Evolutionary conservation across 2,888 invertebrate genomes (phyloP), one percentile per base, ranked within the genome.

Genomic region (Beris chalybata): DNA sequence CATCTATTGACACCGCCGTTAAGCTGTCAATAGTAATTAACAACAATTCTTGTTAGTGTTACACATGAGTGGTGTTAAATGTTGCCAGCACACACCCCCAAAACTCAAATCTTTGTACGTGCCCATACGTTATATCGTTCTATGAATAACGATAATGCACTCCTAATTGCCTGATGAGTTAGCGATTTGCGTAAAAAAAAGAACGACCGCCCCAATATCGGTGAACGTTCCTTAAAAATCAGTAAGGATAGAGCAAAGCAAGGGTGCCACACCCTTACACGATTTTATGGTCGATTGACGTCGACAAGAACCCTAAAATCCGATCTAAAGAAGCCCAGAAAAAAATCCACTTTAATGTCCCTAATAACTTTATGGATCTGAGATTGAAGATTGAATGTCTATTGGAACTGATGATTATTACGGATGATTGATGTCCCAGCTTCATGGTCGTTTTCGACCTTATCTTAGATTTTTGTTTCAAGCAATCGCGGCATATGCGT

Each of bases 101-200:
- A 38, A 6, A 12, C n/a, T 47, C 13, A 38, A 38, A 6, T 12
- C n/a, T 48, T 59, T 31, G 15, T 47, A 47, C 48, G 47, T 59
- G 59, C 48, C 48, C 59, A 61, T 61, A 32, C 12, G 15, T 13
- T 38, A 38, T 5, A 38, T 38, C 12, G 53, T 32, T 44, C 48
- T 54, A 56, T 56, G 65, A 65, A 55, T 47, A 65, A 48, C 65
- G 70, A 64, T 69, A 70, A 67, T 71, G 70, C 72, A 72, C 67
- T 74, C 76, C 77, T 79, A 79, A 79, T 79, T 79, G 79, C 77
- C 77, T 76, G 77, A 79, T 79, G 79, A 79, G 78, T 79, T 79
- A 79, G 77, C 79, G 79, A 79, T 79, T 79, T 79, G 76, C 77
- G 76, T 67, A 59, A 55, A 54, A 52, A 64, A 38, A 32, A 38